Base-by-base conservation (phyloP, 1,140 invertebrate species). In the Drosophila obscura region DNA sequence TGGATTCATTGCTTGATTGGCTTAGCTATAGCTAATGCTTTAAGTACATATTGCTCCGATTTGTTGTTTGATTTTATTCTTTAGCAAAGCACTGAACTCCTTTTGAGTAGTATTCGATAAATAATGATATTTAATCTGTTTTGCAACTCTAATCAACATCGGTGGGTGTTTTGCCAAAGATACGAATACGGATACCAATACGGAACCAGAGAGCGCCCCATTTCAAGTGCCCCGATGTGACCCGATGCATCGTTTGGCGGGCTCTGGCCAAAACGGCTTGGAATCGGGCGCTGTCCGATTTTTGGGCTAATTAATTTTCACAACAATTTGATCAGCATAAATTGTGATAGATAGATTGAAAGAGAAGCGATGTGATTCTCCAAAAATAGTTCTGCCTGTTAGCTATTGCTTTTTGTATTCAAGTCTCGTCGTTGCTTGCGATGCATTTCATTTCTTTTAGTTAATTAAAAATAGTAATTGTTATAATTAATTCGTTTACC, bases 91-190 rank as follows among this genome's bases (percentile, higher is more conserved):
- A 79, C 80, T 51, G 59, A 55, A 44, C 55, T 43, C 28, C 28
- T 11, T 11, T 57, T 13, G 22, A n/a, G 19, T 31, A 26, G 24
- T 43, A 28, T 39, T 31, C 26, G 5, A n/a, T 50, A 60, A 52
- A 61, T 61, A 16, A 51, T 50, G 41, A 44, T 43, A 61, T 41
- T 55, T 48, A 43, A 46, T 51, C 31, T 31, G 49, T 55, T 8
- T 67, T 67, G 74, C 76, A 73, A 77, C 73, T 49, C 19, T 41
- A 58, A 74, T 61, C 31, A 35, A 69, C 57, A 67, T 83, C 80
- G 80, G 80, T 82, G 80, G 80, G 80, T 83, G 71, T 83, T 67
- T 82, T 83, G 80, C 80, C 80, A 82, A 82, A 82, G 80, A 79
- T 79, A 59, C 65, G 64, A 68, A 43, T 26, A n/a, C 31, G 19